Evolutionary conservation across 30 jellyfish, hydroid and myxozoan genomes (phyloP).

Genomic region (Aurelia coerulea): DNA sequence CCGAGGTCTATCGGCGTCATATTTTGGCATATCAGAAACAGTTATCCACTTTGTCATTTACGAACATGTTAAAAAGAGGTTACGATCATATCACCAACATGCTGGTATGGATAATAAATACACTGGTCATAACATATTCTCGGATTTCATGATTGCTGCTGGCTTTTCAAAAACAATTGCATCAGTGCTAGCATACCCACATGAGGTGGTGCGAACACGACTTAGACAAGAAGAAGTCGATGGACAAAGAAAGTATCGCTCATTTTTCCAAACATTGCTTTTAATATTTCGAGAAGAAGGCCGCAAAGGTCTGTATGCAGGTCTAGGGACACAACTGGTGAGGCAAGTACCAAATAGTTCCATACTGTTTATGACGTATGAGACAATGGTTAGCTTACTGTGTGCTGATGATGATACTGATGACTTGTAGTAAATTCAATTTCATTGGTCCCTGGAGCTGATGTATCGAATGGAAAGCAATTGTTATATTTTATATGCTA

Average conservation of each 20-base stretch:
- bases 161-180: slow-evolving; percentile 95
- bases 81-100: slow-evolving; percentile 72
- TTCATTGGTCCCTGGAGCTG: too few relatives aligned
- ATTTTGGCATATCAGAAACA: slow-evolving; percentile 95
- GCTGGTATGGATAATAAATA: slow-evolving; percentile 53
- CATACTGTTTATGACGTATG: slow-evolving; percentile 91
- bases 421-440: not conserved
- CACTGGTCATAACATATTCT: slow-evolving; percentile 73
- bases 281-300: slow-evolving; percentile 94
- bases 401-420: slow-evolving; percentile 71
- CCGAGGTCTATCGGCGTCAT: slow-evolving; percentile 99
- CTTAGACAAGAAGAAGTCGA: slow-evolving; percentile 89
- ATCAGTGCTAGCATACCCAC: slow-evolving; percentile 95
- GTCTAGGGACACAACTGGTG: slow-evolving; percentile 91
- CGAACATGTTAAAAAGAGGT: slow-evolving; percentile 85
- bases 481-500: not conserved
- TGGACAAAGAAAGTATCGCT: slow-evolving; percentile 73
- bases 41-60: slow-evolving; percentile 94
- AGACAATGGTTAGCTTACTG: slow-evolving; percentile 79
- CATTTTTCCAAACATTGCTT: slow-evolving; percentile 86
- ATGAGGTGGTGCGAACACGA: slow-evolving; percentile 98
- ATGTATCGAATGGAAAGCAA: not conserved
- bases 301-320: slow-evolving; percentile 90
- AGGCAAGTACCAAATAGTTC: slow-evolving; percentile 97
- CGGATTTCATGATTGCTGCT: slow-evolving; percentile 98